These are phyloP conservation scores for Fistularia commersonii DNA, from an alignment of 2,797 vertebrate species.

Conservation along the genomic window DNA sequence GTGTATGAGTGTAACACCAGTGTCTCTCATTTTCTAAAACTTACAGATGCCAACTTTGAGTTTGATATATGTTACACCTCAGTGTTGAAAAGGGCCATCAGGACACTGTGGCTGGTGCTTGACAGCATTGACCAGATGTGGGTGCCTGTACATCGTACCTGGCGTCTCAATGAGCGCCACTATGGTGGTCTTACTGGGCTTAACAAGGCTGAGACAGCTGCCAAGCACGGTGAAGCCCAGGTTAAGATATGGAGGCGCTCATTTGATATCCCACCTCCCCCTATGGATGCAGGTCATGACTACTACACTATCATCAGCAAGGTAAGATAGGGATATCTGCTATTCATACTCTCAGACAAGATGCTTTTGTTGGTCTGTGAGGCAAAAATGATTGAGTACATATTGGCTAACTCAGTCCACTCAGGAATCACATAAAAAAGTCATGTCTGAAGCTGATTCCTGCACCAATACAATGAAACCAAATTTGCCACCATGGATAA, in stretches of 20 bases:
- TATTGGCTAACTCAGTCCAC: conserved; percentile 16
- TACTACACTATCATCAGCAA: conserved; percentile 89
- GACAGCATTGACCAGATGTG: conserved; percentile 96
- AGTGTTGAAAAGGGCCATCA: conserved; percentile 90
- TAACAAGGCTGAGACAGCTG: conserved; percentile 93
- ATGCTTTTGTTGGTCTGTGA: conserved; percentile 23
- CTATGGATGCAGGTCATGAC: conserved; percentile 88
- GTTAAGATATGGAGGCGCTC: conserved; percentile 97
- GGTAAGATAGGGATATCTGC: conserved; percentile 68
- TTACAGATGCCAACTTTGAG: conserved; percentile 85
- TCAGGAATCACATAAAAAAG: conserved; percentile 22
- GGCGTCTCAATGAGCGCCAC: conserved; percentile 93
- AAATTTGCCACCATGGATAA: conserved; percentile 2
- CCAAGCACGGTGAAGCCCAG: conserved; percentile 92
- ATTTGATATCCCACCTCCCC: conserved; percentile 86
- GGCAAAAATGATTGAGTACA: conserved; percentile 19
- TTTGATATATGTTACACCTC: conserved; percentile 97
- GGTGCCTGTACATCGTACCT: conserved; percentile 90
- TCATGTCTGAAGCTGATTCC: conserved; percentile 7
- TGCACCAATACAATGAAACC: conserved; percentile 2
- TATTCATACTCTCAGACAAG: conserved; percentile 1
- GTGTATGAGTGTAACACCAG: neutral
- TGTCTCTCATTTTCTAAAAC: conserved; percentile 5
- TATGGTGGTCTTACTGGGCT: conserved; percentile 93
- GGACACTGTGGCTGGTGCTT: conserved; percentile 90